Evolutionary conservation across 2,113 vertebrate species (phyloP).

Genomic region (Macrotus californicus): DNA sequence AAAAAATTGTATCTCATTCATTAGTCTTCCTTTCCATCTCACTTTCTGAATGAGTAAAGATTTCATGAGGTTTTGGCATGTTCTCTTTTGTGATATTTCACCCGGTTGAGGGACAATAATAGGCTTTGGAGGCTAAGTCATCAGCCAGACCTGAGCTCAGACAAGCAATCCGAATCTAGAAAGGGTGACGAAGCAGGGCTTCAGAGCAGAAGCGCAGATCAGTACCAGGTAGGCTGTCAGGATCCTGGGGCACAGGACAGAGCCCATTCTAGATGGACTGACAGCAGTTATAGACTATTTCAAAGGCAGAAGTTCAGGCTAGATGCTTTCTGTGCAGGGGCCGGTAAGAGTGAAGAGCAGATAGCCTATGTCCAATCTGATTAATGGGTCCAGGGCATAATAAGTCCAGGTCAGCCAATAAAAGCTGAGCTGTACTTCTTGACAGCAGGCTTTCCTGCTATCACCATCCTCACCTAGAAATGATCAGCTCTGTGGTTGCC

Average conservation of each 20-base stretch:
- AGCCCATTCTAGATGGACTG: neutral
- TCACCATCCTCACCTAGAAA: neutral
- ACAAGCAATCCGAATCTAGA: neutral
- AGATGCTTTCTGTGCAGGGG: neutral
- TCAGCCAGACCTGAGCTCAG: neutral
- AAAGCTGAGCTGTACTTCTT: neutral
- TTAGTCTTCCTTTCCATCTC: neutral
- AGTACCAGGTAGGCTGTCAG: too few species aligned
- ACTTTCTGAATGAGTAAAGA: neutral
- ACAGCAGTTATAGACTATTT: too few species aligned
- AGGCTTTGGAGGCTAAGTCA: neutral
- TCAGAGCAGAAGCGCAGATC: neutral
- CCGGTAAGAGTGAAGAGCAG: neutral
- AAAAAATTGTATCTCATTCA: neutral
- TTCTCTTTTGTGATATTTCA: neutral
- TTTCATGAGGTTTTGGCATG: neutral
- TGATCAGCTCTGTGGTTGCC: neutral
- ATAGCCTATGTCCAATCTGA: neutral
- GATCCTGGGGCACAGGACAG: neutral
- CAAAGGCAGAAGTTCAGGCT: neutral
- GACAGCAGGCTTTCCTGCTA: neutral
- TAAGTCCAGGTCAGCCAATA: neutral
- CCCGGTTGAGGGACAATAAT: neutral
- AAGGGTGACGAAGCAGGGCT: neutral
- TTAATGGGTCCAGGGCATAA: neutral